Conservation (phyloP, 2,113 vertebrate species). For the Psammodynastes pulverulentus region DNA sequence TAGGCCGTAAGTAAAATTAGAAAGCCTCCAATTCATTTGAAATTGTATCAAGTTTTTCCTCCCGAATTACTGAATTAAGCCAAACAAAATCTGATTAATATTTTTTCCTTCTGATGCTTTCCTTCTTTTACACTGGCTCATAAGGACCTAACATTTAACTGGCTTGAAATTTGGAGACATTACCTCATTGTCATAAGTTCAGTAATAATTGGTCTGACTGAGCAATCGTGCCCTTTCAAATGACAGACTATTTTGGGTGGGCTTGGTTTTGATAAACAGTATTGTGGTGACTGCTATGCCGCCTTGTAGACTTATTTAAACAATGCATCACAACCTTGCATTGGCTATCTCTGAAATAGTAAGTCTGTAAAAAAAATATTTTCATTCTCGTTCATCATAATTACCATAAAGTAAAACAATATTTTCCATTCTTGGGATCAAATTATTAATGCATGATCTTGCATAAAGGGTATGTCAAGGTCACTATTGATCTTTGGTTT, state of each 20-base stretch:
- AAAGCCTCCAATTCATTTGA: neutral
- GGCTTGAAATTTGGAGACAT: slow-evolving; percentile 59
- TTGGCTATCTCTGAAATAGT: neutral
- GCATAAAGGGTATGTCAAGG: neutral
- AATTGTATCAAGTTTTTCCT: neutral
- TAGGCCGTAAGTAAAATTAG: neutral
- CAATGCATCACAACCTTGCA: neutral
- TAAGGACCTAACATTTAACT: slow-evolving; percentile 50
- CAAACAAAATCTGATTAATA: slow-evolving; percentile 3
- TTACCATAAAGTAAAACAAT: fast-evolving
- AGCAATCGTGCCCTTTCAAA: slow-evolving; percentile 45
- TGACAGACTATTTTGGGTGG: slow-evolving; percentile 42
- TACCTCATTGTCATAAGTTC: slow-evolving; percentile 64
- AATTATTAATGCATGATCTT: neutral
- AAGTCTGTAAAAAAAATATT: neutral
- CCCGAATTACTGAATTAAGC: neutral
- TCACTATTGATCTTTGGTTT: neutral
- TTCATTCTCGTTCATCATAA: neutral
- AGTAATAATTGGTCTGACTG: slow-evolving; percentile 54
- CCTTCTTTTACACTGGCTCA: slow-evolving; percentile 23
- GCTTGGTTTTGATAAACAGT: slow-evolving; percentile 47
- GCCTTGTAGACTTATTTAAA: neutral
- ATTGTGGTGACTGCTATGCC: neutral
- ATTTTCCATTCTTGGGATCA: neutral
- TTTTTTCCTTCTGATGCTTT: slow-evolving; percentile 20